Percentiles rank a stretch among this genome's conserved stretches.
Evolutionary conservation across 2,888 invertebrate species (phyloP).

Genomic region (Melieria crassipennis): DNA sequence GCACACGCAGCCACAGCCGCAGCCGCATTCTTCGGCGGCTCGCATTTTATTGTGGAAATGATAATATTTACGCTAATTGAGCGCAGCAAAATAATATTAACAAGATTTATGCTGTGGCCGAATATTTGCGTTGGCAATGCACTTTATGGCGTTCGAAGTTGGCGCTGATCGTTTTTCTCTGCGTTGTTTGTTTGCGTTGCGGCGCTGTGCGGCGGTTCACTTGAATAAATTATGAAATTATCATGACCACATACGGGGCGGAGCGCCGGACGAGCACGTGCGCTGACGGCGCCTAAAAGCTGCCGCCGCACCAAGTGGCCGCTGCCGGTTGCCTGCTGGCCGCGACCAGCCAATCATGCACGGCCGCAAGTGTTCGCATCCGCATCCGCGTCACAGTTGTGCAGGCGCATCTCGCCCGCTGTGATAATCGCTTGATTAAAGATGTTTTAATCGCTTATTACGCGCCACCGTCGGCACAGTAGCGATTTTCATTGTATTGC

Average conservation of each 20-base stretch:
- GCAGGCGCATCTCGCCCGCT: constrained; percentile 51
- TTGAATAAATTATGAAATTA: constrained; percentile 30
- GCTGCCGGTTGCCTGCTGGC: constrained; percentile 21
- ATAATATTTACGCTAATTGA: constrained; percentile 33
- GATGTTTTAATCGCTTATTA: constrained; percentile 54
- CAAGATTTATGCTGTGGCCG: constrained; percentile 26
- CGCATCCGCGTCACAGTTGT: neutral
- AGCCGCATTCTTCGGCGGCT: constrained; percentile 1
- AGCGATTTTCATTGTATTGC: neutral
- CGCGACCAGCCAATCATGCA: neutral
- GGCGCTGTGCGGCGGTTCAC: neutral
- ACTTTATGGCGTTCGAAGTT: neutral
- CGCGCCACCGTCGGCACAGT: constrained; percentile 22
- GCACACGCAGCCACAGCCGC: too few species aligned
- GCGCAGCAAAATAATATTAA: constrained; percentile 33
- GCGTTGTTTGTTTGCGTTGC: neutral
- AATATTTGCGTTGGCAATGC: neutral
- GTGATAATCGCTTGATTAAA: constrained; percentile 61
- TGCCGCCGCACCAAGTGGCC: constrained; percentile 13
- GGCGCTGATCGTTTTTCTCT: neutral
- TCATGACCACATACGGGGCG: constrained; percentile 16
- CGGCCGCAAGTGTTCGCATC: neutral
- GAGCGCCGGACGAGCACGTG: neutral
- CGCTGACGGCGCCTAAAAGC: constrained; percentile 10
- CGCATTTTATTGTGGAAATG: constrained; percentile 26